phyloP scores from a whole-genome alignment of 2,888 invertebrate species.

The Platycheirus albimanus region DNA sequence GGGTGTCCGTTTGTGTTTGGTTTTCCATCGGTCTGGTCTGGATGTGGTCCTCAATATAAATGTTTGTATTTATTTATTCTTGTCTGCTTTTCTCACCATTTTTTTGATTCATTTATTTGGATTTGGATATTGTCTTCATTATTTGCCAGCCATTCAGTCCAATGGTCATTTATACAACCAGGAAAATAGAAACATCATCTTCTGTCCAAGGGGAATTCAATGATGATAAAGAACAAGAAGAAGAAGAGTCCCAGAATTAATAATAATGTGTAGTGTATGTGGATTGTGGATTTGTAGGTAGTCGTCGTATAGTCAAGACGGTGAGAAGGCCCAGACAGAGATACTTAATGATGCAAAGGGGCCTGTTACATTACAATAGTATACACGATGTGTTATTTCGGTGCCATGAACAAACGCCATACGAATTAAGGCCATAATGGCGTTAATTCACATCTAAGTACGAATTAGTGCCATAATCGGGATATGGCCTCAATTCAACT shows the following conservation, averaged over 20 bases:
- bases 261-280: no score
- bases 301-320: conserved; percentile 26
- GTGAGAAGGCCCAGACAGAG: conserved; percentile 19
- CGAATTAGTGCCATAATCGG: no score
- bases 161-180: conserved; percentile 49
- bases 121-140: conserved; percentile 72
- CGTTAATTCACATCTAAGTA: no score
- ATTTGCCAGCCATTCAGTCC: conserved; percentile 64
- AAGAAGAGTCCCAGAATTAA: conserved; percentile 23
- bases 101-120: conserved; percentile 71
- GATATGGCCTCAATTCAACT: no score
- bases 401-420: no score
- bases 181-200: conserved; percentile 72
- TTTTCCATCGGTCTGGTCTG: conserved; percentile 16
- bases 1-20: conserved; percentile 30
- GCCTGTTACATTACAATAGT: conserved; percentile 45
- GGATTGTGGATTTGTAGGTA: conserved; percentile 1
- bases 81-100: conserved; percentile 67
- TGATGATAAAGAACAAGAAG: conserved; percentile 35
- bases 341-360: conserved; percentile 65
- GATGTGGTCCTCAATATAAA: conserved; percentile 61
- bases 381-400: conserved; percentile 62
- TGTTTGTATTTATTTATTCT: conserved; percentile 73
- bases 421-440: no score
- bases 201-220: conserved; percentile 57